Conservation (phyloP, 2,113 vertebrate genomes). For the Notothenia rossii region DNA sequence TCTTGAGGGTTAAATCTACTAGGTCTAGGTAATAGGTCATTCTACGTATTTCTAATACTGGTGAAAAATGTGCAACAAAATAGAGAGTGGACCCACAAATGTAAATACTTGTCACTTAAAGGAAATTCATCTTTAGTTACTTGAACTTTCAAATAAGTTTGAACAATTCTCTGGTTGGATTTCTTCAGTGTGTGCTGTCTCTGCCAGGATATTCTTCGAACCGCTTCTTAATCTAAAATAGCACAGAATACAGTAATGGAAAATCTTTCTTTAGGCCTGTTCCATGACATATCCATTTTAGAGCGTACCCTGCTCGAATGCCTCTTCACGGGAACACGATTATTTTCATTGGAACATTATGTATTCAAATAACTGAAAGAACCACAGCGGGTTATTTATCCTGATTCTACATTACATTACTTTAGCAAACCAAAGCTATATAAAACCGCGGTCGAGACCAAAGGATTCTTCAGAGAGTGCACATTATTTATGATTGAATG, state of each 20-base stretch:
- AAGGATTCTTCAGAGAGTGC: background rate
- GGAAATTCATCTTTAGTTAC: no score
- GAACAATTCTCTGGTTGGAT: no score
- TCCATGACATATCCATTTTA: background rate
- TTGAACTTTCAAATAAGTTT: no score
- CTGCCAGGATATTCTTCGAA: background rate
- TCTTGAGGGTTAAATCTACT: no score
- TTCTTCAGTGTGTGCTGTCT: no score
- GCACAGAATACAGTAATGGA: slow-evolving; percentile 2
- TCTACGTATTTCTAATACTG: no score
- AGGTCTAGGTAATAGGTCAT: no score
- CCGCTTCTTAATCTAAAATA: background rate
- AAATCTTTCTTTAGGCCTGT: slow-evolving; percentile 4
- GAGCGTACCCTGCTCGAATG: background rate
- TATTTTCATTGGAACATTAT: slow-evolving; percentile 4
- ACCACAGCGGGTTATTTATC: slow-evolving; percentile 1
- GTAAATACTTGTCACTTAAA: no score
- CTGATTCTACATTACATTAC: background rate
- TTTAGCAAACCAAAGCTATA: slow-evolving; percentile 5
- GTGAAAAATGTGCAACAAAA: no score
- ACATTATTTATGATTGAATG: background rate
- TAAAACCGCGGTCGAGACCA: background rate
- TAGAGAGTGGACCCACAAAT: no score
- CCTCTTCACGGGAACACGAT: background rate
- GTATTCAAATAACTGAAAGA: slow-evolving; percentile 10